Percentiles rank a stretch among this genome's conserved stretches.
These are phyloP conservation scores for Bovichtus variegatus DNA, from an alignment of 2,797 vertebrate species.

Conservation along the genomic window DNA sequence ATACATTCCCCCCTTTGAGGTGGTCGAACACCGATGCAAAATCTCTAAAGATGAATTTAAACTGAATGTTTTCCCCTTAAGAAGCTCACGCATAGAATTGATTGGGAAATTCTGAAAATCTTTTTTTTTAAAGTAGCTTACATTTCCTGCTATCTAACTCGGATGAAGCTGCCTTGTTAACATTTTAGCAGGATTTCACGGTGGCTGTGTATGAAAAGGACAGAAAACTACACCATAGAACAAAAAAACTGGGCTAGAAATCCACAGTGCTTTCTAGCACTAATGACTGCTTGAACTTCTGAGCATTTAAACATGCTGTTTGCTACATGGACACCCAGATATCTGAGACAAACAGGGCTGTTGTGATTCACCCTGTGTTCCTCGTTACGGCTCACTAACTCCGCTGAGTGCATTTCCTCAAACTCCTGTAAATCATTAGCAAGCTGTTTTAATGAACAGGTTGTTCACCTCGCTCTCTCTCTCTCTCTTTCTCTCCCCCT, in stretches of 20 bases:
- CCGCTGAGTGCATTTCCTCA: constrained; percentile 60
- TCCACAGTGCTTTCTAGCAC: neutral
- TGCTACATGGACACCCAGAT: neutral
- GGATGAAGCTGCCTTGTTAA: neutral
- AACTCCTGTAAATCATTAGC: constrained; percentile 81
- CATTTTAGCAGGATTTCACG: neutral
- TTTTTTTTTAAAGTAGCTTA: neutral
- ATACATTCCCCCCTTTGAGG: neutral
- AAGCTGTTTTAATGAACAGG: constrained; percentile 68
- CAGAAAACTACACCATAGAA: neutral
- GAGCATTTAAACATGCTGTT: constrained; percentile 8
- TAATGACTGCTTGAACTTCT: neutral
- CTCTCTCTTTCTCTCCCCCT: constrained; percentile 11
- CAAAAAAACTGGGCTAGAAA: neutral
- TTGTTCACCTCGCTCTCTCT: constrained; percentile 39
- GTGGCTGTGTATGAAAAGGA: neutral
- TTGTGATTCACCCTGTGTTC: constrained; percentile 48
- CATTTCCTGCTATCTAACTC: neutral
- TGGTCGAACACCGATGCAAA: neutral
- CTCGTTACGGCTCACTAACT: constrained; percentile 56
- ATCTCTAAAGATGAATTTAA: neutral
- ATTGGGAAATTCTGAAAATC: neutral
- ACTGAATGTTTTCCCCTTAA: neutral
- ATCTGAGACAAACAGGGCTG: constrained; percentile 29
- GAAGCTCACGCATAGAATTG: neutral